These are phyloP conservation scores for Ochotona princeps DNA, from an alignment of 2,113 vertebrate species.

Conservation along the genomic window DNA sequence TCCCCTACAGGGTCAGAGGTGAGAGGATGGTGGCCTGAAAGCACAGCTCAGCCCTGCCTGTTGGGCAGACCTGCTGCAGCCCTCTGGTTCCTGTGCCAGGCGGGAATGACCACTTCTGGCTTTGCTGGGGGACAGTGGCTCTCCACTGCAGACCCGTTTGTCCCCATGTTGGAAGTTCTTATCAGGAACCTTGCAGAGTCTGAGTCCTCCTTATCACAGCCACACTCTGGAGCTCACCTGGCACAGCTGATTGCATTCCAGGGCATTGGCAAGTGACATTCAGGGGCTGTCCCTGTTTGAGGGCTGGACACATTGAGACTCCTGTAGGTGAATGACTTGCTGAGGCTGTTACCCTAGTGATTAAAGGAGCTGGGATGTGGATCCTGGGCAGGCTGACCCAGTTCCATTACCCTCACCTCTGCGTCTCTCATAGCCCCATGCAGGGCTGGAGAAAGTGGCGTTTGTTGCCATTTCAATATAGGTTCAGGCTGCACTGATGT, in stretches of 20 bases:
- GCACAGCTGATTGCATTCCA: neutral
- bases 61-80: too few species aligned
- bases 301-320: neutral
- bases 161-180: neutral
- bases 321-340: neutral
- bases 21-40: too few species aligned
- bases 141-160: too few species aligned
- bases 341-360: neutral
- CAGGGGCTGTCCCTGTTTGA: fast-evolving
- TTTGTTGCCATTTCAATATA: fast-evolving
- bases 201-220: neutral
- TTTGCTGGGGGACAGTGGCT: neutral
- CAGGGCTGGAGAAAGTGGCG: fast-evolving
- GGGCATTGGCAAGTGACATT: neutral
- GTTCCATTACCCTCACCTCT: neutral
- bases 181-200: neutral
- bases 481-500: neutral
- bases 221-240: fast-evolving
- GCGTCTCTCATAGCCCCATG: fast-evolving
- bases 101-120: neutral
- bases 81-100: too few species aligned
- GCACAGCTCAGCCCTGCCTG: too few species aligned
- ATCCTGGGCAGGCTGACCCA: fast-evolving
- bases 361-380: neutral
- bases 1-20: too few species aligned